phyloP scores from a whole-genome alignment of 2,888 invertebrate species.

The Gandaritis pyraliata region DNA sequence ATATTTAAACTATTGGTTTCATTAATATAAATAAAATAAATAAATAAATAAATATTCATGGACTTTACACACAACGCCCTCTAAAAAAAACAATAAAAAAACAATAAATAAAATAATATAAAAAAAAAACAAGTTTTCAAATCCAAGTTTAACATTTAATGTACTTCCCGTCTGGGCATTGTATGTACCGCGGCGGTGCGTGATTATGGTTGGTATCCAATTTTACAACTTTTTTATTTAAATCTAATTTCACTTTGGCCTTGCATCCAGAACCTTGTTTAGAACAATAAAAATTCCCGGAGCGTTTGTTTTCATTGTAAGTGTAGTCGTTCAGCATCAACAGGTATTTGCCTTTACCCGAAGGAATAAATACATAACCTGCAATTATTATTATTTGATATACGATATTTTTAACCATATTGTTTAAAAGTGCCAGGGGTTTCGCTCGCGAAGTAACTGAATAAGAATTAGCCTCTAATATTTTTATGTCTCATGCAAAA shows the following conservation, averaged over 20 bases:
- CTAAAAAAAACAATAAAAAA: too few relatives aligned
- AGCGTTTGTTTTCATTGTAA: constrained; percentile 12
- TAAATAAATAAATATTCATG: too few relatives aligned
- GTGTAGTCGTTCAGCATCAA: constrained; percentile 29
- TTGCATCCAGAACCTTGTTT: constrained; percentile 21
- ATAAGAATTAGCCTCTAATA: too few relatives aligned
- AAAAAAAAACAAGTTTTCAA: too few relatives aligned
- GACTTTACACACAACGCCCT: too few relatives aligned
- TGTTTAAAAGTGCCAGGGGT: too few relatives aligned
- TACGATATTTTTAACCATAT: too few relatives aligned
- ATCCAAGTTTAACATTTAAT: constrained; percentile 6
- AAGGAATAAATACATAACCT: constrained; percentile 27
- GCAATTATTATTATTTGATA: neutral
- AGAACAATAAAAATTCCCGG: constrained; percentile 21
- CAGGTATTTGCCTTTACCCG: constrained; percentile 14
- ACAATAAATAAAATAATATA: too few relatives aligned
- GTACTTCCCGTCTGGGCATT: constrained; percentile 18
- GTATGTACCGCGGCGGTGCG: constrained; percentile 43
- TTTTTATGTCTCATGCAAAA: too few relatives aligned
- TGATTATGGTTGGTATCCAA: constrained; percentile 37
- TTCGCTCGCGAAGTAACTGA: too few relatives aligned
- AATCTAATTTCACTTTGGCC: constrained; percentile 19
- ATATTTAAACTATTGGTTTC: too few relatives aligned
- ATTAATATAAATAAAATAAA: too few relatives aligned
- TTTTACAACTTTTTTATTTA: constrained; percentile 1